Conservation (phyloP, 2,797 vertebrate species). For the Molossus molossus region DNA sequence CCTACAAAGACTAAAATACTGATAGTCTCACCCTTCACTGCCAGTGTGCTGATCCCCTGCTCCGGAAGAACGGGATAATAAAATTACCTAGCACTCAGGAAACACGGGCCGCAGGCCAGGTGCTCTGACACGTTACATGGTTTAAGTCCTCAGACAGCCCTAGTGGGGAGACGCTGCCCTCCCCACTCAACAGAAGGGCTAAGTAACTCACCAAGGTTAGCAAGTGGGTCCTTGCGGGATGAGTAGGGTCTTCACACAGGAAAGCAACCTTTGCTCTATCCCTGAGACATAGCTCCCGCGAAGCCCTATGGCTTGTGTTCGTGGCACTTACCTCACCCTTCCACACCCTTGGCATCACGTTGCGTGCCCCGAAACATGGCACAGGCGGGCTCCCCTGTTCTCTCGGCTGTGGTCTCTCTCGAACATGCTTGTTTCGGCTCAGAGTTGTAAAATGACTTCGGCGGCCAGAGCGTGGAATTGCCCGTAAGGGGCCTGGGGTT, state of each 20-base stretch:
- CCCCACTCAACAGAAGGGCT: neutral
- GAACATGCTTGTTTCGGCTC: neutral
- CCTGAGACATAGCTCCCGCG: neutral
- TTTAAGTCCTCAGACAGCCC: neutral
- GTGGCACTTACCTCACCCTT: neutral
- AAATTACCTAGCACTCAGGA: neutral
- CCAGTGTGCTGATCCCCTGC: neutral
- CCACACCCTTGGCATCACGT: neutral
- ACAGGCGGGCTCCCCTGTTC: neutral
- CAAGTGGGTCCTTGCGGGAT: neutral
- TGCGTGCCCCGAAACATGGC: neutral
- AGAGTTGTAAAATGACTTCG: neutral
- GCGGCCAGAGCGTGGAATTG: neutral
- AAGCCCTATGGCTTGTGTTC: too few species aligned
- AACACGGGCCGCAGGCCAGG: neutral
- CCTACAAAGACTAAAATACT: constrained; percentile 9
- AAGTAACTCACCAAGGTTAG: neutral
- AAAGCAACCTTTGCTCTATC: neutral
- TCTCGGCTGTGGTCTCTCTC: neutral
- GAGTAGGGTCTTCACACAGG: neutral
- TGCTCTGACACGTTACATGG: neutral
- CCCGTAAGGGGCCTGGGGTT: constrained; percentile 42
- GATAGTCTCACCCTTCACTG: neutral
- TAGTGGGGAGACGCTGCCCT: neutral
- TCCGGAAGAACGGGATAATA: constrained; percentile 35